A percentile compares a stretch with the other conserved stretches of the same genome.
Conservation (phyloP, 2,113 vertebrate species). For the Lucifuga dentata region DNA sequence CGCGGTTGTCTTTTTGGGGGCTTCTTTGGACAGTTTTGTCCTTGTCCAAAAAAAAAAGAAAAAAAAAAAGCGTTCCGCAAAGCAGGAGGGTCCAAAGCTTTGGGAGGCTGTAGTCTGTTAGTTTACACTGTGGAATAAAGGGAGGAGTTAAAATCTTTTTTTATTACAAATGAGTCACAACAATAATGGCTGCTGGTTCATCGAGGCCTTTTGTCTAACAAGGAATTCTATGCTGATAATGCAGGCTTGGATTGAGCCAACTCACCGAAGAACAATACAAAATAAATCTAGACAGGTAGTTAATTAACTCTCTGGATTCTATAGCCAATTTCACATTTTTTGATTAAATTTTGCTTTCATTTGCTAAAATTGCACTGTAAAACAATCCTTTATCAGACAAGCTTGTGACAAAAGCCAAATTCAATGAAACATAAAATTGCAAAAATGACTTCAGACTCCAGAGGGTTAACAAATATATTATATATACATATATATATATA, state of each 20-base stretch:
- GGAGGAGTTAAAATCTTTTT: conserved; percentile 20
- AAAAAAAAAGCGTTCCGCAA: conserved; percentile 34
- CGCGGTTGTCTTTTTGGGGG: conserved; percentile 31
- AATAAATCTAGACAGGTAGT: conserved; percentile 27
- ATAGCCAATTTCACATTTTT: no score
- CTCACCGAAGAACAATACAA: no score
- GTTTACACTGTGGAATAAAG: conserved; percentile 60
- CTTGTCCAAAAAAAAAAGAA: conserved; percentile 14
- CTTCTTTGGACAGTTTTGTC: conserved; percentile 33
- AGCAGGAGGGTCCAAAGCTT: conserved; percentile 21
- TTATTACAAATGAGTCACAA: background rate
- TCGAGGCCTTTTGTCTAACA: conserved; percentile 1
- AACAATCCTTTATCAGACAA: no score
- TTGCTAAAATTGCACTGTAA: no score
- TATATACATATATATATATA: no score
- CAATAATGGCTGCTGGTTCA: background rate
- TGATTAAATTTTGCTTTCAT: no score
- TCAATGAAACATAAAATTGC: no score
- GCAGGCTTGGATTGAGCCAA: no score
- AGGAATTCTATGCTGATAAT: background rate
- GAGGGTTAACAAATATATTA: no score
- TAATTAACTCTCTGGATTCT: background rate
- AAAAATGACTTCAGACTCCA: no score
- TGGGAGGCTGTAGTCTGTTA: conserved; percentile 43
- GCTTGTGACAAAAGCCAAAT: no score